Base-by-base conservation (phyloP, 30 jellyfish, hydroid and myxozoan genomes). In the Hydra vulgaris region DNA sequence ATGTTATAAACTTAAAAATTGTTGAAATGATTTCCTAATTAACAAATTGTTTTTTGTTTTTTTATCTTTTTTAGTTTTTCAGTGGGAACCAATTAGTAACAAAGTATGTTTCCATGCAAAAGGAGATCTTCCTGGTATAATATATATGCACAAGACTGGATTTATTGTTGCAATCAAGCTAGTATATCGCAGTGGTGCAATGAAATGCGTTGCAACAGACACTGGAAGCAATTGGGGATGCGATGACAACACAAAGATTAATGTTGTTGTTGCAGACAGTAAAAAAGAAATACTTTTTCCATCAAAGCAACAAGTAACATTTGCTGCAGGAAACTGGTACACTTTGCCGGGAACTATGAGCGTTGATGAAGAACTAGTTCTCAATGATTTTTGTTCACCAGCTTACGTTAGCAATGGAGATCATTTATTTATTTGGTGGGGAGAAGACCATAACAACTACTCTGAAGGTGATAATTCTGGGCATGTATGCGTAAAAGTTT, bases 391-490 rank as follows among this genome's bases (percentile, higher is more conserved):
- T 68, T 68, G 75, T 16, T n/a, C 24, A 12, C 84, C 84, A 17
- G 12, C 67, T 52, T 19, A 20, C 15, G 84, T 76, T 1, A 24
- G 75, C 55, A 26, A 24, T 24, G 84, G 84, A 23, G 79, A 76
- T 23, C 78, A 24, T 23, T 76, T 76, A 17, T 17, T 82, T 15
- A 52, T 76, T 24, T 76, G 84, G 84, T 20, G 67, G 55, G 84
- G 84, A 1, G 84, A 76, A 24, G 84, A 76, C 67, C 78, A 8
- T 74, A 76, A 7, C 12, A 76, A 76, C 27, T 40, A 76, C 24
- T 22, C 70, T 26, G 84, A 76, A 55, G 78, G 27, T 18, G 79
- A 76, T 52, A 76, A 76, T 81, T 8, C 15, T 76, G 84, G 84
- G 26, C 15, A 76, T 8, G 27, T 76, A 24, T 76, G 84, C n/a